Evolutionary conservation across 2,797 vertebrate genomes (phyloP), one percentile per base, ranked within the genome.

Genomic region (Lophotriccus pileatus): DNA sequence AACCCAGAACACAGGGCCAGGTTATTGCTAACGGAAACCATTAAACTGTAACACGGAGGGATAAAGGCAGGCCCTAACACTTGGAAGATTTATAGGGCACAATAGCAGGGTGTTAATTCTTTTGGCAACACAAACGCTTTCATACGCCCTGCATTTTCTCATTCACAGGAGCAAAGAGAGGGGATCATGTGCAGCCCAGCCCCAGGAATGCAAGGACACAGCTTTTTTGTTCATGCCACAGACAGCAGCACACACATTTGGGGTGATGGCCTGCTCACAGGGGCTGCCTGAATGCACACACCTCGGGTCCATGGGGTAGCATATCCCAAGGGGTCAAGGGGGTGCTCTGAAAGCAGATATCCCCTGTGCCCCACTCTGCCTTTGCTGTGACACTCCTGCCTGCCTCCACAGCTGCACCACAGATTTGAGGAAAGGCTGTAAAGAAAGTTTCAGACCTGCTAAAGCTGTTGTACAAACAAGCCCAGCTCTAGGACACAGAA

Each of bases 1-100:
- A 93, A 89, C 27, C 80, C 77, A 70, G 80, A 89, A 87, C 92
- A 95, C 60, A 93, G 78, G 47, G 56, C 39, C 52, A 60, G 53
- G 88, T 92, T 93, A 90, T 46, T 92, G 90, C 84, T 52, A 84
- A 90, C 52, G 63, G 95, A 96, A 96, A 78, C 94, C 80, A 95
- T 94, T 90, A 94, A 93, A 86, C 69, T 37, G 62, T 83, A 91
- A 75, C 73, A 47, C 1, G 0, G 52, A 27, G 37, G 87, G 44
- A 84, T 84, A 93, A 88, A 81, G 70, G 39, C 85, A 86, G 66
- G 50, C 44, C 94, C 77, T 50, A 91, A 86, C 58, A 62, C 77
- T 66, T 76, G 47, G 53, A 73, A 94, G 93, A 94, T 95, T 96
- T 95, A 95, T 62, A 91, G 73, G 21, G 80, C 70, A 88, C 85